Base-by-base conservation (phyloP, 2,113 vertebrate genomes). In the Lynx canadensis region DNA sequence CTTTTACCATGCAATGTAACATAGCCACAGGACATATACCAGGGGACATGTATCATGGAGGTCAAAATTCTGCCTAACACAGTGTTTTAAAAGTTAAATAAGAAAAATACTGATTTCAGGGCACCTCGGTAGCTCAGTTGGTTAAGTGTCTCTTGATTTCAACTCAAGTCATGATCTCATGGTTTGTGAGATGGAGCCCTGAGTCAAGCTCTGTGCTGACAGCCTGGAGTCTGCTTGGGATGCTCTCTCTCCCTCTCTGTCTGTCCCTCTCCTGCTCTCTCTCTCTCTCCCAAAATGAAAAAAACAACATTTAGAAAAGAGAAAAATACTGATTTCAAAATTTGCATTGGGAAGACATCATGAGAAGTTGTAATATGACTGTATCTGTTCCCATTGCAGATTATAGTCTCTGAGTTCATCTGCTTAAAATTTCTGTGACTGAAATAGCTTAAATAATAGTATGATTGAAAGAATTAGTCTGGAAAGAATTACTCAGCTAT, bases 61-160 rank as follows among this genome's bases (percentile, higher is more conserved):
- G n/a, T n/a, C 38, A 95, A 87, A 83, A 96, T 88, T 87, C 74
- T 91, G 80, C 15, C 41, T 74, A 68, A 8, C 27, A 78, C 7
- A 73, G 48, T 14, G 63, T 95, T 80, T 96, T 73, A 93, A 11
- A 96, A 71, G 68, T 78, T 90, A 92, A 89, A n/a, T 84, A 88
- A 93, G n/a, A 45, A 87, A 91, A 89, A 57, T 52, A 14, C 1
- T 81, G 80, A 52, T 45, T 85, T 60, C 3, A 0, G 55, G 55
- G 55, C 5, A 57, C 16, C 18, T 57, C 18, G 55, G 18, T 57
- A 19, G 55, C 55, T 57, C 55, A 57, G 55, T 18, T 57, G 55
- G 55, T 57, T 57, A 57, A 21, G 19, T 19, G 55, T 57, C 55
- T 57, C 19, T 57, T 57, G 55, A 57, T 57, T 57, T 57, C 55